Evolutionary conservation across 1,140 invertebrate species (phyloP).

Genomic region (Chelonus insularis): DNA sequence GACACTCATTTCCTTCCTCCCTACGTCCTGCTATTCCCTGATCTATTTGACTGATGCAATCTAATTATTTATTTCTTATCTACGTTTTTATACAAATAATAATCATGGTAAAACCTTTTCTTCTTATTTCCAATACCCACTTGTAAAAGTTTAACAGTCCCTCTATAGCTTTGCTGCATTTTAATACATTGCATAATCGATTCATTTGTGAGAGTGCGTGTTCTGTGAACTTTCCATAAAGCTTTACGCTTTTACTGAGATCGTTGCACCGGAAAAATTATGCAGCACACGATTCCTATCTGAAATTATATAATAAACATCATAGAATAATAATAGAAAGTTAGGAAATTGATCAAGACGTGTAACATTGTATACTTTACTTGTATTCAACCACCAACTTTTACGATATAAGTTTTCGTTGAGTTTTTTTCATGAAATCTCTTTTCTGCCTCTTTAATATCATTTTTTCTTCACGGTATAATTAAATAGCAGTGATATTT

Average conservation of each 20-base stretch:
- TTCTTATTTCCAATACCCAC: background rate
- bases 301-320: slow-evolving; percentile 29
- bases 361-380: background rate
- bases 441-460: no score
- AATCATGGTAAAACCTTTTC: no score
- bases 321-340: slow-evolving; percentile 26
- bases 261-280: slow-evolving; percentile 25
- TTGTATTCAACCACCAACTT: no score
- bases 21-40: slow-evolving; percentile 2
- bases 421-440: no score
- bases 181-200: slow-evolving; percentile 7
- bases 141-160: background rate
- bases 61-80: slow-evolving; percentile 9
- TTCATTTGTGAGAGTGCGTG: slow-evolving; percentile 5
- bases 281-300: slow-evolving; percentile 23
- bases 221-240: slow-evolving; percentile 3
- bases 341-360: slow-evolving; percentile 16
- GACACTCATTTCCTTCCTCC: slow-evolving; percentile 20
- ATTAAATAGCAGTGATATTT: no score
- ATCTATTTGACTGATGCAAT: slow-evolving; percentile 7
- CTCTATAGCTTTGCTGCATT: background rate
- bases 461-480: no score
- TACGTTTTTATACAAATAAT: background rate
- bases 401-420: no score
- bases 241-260: background rate